Base-by-base conservation (phyloP, 2,113 vertebrate genomes). In the Lanius collurio region DNA sequence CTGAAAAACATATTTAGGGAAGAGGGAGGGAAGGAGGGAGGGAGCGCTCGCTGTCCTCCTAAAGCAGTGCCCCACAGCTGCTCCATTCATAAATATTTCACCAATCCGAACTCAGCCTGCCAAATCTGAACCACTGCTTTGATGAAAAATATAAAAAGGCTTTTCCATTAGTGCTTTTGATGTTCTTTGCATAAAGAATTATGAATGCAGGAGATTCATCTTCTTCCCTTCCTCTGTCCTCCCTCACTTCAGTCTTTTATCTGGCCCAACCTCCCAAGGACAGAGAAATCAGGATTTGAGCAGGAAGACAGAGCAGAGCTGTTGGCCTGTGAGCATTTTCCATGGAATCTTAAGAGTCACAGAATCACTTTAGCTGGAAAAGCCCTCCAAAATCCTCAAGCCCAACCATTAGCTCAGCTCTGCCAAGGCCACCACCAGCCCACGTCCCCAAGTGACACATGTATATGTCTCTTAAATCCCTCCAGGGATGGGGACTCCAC, bases 61-160 rank as follows among this genome's bases (percentile, higher is more conserved):
- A 1, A 15, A 78, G 74, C 91, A 60, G 53, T 1, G 31, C 70
- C 80, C 94, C 76, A 37, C 94, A 73, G 81, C 91, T 91, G 91
- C 94, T 89, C 30, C 96, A 73, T 82, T 93, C 95, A 96, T 93
- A 87, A 79, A 89, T 95, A 87, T 95, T 91, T 95, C 21, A 95
- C 87, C 0, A 1, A 18, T 31, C 49, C 28, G 4, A 44, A 89
- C 82, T 20, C 74, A n/a, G 77, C 77, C 80, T 91, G 87, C 84
- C 94, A 78, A 91, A 95, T 91, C 94, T 42, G 55, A 84, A 73
- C 94, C 53, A 55, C 57, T 24, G 87, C 94, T 95, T 92, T 95
- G 95, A 96, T 94, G 87, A 76, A 84, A 95, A 87, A 94, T 82
- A 87, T 74, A 86, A 87, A 94, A 89, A 87, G 83, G 28, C 77